phyloP scores from a whole-genome alignment of 2,797 vertebrate species.

The Petrocephalus schoutedeni region DNA sequence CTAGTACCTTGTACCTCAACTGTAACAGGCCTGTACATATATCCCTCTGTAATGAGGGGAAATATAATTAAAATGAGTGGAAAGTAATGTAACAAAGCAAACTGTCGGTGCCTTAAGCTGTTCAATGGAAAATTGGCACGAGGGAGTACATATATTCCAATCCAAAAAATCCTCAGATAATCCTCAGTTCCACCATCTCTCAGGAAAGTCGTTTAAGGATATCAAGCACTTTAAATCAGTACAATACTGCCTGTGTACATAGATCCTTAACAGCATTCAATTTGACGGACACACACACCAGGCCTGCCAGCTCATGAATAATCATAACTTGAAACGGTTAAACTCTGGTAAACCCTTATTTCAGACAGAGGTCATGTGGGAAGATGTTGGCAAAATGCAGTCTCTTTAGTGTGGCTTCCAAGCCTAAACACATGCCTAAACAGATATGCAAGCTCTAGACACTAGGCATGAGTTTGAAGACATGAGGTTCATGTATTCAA shows the following conservation, averaged over 20 bases:
- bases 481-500: neutral
- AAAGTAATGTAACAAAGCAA: neutral
- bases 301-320: neutral
- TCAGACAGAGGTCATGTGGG: slow-evolving; percentile 13
- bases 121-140: neutral
- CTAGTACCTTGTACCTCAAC: neutral
- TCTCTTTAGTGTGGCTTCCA: neutral
- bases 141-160: neutral
- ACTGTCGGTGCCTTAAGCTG: neutral
- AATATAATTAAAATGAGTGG: neutral
- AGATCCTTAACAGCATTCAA: neutral
- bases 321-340: neutral
- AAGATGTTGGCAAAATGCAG: neutral
- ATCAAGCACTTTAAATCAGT: neutral
- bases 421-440: neutral
- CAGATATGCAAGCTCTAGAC: neutral
- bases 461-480: neutral
- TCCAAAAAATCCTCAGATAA: neutral
- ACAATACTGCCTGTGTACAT: neutral
- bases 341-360: neutral
- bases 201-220: neutral
- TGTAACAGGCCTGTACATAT: neutral
- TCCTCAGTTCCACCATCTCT: neutral
- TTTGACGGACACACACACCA: neutral
- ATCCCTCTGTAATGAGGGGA: neutral